Conservation (phyloP, 2,888 invertebrate genomes). For the Noctua comes region DNA sequence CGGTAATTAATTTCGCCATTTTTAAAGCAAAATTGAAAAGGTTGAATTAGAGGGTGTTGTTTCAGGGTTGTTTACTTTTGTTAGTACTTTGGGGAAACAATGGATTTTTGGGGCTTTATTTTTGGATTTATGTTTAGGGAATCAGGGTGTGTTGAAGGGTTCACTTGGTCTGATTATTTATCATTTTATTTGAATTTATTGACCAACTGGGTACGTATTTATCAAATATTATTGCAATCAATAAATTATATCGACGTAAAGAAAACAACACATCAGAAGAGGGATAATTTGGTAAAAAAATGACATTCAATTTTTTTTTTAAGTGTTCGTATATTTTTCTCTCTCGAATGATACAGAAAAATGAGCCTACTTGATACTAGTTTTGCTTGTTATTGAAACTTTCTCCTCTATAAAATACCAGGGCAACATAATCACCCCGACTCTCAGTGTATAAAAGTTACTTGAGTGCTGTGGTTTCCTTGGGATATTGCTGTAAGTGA, state of each 20-base stretch:
- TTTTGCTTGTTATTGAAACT: not conserved
- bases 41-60: slow-evolving; percentile 49
- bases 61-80: slow-evolving; percentile 55
- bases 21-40: slow-evolving; percentile 57
- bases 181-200: not conserved
- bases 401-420: slow-evolving; percentile 12
- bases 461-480: slow-evolving; percentile 51
- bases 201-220: not conserved
- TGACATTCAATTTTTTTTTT: no score
- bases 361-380: not conserved
- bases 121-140: not conserved
- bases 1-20: slow-evolving; percentile 67
- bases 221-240: not conserved
- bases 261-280: no score
- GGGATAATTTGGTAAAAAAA: no score
- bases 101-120: slow-evolving; percentile 22
- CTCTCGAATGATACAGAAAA: not conserved
- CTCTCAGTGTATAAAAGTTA: slow-evolving; percentile 32
- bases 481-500: slow-evolving; percentile 68
- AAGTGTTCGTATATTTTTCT: not conserved
- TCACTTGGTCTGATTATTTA: not conserved
- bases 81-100: slow-evolving; percentile 35
- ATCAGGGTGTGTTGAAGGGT: not conserved
- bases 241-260: not conserved
- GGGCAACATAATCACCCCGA: slow-evolving; percentile 9